phyloP scores from a whole-genome alignment of 2,797 vertebrate species.

The Cyclura pinguis region DNA sequence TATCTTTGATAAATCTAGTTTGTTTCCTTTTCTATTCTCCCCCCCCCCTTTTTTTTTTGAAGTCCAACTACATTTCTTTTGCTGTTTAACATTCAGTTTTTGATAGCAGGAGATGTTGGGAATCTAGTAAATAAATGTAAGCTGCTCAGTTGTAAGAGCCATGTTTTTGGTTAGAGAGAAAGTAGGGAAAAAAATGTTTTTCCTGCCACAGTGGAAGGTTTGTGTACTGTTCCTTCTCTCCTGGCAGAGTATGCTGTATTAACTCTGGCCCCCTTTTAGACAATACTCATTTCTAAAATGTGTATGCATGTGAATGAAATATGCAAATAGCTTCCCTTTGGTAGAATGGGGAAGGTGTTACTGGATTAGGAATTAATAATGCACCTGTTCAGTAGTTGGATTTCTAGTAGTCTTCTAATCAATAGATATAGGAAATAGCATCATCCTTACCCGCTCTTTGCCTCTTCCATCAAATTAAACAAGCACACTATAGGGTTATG shows the following conservation, averaged over 20 bases:
- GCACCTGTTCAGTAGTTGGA: background rate
- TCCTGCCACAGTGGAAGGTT: background rate
- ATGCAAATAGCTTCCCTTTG: background rate
- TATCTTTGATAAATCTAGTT: slow-evolving; percentile 2
- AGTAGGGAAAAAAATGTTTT: rapidly evolving
- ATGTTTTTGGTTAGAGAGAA: background rate
- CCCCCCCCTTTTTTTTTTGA: background rate
- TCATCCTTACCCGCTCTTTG: background rate
- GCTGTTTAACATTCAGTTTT: background rate
- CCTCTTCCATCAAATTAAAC: background rate
- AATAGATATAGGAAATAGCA: background rate
- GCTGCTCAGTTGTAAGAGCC: rapidly evolving
- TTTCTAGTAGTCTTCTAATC: background rate
- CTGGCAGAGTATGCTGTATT: background rate
- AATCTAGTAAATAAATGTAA: background rate
- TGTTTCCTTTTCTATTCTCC: too few species aligned
- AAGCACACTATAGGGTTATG: background rate
- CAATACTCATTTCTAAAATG: background rate
- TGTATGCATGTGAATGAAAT: background rate
- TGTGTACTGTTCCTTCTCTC: background rate
- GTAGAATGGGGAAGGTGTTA: background rate
- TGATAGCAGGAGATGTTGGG: rapidly evolving
- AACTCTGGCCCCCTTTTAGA: background rate
- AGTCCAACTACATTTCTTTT: background rate
- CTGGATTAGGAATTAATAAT: background rate